These are phyloP conservation scores for Melanotaenia parkinsoni DNA, from an alignment of 2,797 vertebrate genomes.

Conservation along the genomic window DNA sequence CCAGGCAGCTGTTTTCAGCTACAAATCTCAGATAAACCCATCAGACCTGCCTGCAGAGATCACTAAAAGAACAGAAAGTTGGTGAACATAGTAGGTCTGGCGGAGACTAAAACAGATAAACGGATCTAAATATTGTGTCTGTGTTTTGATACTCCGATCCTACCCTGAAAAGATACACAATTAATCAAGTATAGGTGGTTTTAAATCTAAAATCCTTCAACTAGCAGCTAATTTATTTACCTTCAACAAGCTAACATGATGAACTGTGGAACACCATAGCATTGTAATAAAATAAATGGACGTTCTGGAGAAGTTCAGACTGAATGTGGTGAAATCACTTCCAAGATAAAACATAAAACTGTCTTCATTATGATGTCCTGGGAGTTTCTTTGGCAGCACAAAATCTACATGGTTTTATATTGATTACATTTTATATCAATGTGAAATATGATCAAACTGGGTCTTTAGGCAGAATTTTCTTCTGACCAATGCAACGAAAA, in stretches of 20 bases:
- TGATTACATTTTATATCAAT: background rate
- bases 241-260: background rate
- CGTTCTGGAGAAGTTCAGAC: background rate
- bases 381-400: background rate
- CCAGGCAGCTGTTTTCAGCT: background rate
- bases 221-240: background rate
- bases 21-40: slow-evolving; percentile 1
- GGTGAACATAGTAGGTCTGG: background rate
- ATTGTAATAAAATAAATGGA: background rate
- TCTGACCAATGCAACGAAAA: background rate
- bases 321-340: background rate
- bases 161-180: background rate
- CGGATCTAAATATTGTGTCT: background rate
- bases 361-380: background rate
- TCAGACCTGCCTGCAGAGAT: background rate
- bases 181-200: background rate
- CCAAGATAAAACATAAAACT: background rate
- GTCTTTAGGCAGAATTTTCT: background rate
- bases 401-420: background rate
- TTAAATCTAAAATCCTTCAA: background rate
- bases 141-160: background rate
- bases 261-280: background rate
- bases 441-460: background rate
- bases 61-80: background rate
- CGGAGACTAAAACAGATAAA: background rate